Evolutionary conservation across 2,113 vertebrate species (phyloP).

Genomic region (Saccopteryx leptura): DNA sequence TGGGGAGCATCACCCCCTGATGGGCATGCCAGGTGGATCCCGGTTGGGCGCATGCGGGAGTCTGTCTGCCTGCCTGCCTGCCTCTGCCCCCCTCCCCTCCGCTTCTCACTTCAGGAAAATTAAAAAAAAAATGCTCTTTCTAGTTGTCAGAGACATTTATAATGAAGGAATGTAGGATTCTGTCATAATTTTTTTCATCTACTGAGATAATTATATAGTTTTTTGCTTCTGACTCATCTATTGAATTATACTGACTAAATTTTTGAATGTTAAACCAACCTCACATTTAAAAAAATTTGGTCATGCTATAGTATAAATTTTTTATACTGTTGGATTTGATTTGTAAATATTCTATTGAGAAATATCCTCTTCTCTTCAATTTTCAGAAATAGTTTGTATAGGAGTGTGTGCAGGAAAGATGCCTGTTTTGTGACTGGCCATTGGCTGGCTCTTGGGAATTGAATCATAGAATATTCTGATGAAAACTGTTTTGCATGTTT

Average conservation of each 20-base stretch:
- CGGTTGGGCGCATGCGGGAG: too few relatives aligned
- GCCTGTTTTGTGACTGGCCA: neutral
- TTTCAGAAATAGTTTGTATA: neutral
- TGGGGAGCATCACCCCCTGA: too few relatives aligned
- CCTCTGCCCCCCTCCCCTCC: too few relatives aligned
- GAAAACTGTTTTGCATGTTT: neutral
- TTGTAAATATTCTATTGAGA: constrained; percentile 28
- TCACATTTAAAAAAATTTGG: constrained; percentile 16
- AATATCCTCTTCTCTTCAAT: neutral
- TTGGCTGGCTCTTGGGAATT: neutral
- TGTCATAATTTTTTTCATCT: neutral
- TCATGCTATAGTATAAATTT: neutral
- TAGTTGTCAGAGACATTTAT: constrained; percentile 14
- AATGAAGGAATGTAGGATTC: neutral
- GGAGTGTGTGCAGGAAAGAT: neutral
- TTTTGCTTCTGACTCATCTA: neutral
- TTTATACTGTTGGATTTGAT: neutral
- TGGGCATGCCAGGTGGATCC: too few relatives aligned
- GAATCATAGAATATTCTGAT: neutral
- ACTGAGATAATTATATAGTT: neutral
- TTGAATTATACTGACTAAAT: neutral
- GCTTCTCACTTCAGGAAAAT: too few relatives aligned
- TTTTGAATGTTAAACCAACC: constrained; percentile 25
- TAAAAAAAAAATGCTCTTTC: neutral
- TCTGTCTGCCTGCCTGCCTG: too few relatives aligned